Evolutionary conservation across 2,797 vertebrate genomes (phyloP).

Genomic region (Phalloptychus januarius): DNA sequence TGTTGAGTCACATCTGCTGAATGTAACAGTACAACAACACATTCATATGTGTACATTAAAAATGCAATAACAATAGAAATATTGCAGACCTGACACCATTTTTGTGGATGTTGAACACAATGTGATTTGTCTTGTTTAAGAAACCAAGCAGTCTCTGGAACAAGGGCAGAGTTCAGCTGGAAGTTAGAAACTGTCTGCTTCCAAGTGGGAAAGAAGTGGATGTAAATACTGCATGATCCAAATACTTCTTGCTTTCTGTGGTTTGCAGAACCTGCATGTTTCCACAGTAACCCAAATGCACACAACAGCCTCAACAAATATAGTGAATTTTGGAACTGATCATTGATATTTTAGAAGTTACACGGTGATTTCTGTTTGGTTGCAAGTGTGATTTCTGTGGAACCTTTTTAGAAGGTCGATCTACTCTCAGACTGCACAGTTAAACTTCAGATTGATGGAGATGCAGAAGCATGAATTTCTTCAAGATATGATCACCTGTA

Average conservation of each 20-base stretch:
- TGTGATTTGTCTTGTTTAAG: background rate
- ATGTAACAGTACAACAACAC: background rate
- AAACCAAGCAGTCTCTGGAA: background rate
- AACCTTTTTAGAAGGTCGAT: conserved; percentile 16
- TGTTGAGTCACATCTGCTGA: background rate
- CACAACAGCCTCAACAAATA: background rate
- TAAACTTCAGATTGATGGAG: conserved; percentile 20
- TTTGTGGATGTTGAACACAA: background rate
- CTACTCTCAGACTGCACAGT: conserved; percentile 19
- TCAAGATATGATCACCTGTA: conserved; percentile 35
- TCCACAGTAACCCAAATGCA: background rate
- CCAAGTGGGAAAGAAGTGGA: background rate
- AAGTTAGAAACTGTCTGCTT: background rate
- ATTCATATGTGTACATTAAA: background rate
- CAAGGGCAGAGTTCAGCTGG: background rate
- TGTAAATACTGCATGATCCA: background rate
- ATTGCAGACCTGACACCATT: background rate
- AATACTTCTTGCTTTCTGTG: background rate
- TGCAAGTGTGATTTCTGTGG: background rate
- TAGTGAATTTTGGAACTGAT: background rate
- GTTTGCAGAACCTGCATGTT: background rate
- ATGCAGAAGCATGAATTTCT: conserved; percentile 14
- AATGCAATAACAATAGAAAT: background rate
- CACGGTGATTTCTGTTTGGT: background rate
- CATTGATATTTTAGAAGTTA: background rate